phyloP scores from a whole-genome alignment of 2,113 vertebrate genomes.

The Murina feae region DNA sequence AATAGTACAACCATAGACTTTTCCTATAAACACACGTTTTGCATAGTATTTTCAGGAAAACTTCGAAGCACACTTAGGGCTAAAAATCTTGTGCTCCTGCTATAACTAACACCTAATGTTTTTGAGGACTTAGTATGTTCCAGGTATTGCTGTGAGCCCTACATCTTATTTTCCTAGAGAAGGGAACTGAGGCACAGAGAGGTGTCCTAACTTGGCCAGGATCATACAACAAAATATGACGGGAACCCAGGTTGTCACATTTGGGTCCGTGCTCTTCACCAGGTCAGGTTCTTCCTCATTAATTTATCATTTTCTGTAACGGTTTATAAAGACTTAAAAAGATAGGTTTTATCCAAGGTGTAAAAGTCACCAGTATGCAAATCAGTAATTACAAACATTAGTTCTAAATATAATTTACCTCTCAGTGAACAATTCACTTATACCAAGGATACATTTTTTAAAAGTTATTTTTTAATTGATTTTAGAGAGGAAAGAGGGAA shows the following conservation, averaged over 20 bases:
- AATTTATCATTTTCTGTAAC: conserved; percentile 10
- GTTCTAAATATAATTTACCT: background rate
- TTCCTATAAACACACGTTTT: conserved; percentile 5
- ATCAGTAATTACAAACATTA: background rate
- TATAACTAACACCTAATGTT: background rate
- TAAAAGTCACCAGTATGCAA: background rate
- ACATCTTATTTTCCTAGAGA: background rate
- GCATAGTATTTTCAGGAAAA: background rate
- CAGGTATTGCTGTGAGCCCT: background rate
- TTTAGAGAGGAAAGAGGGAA: too few species aligned
- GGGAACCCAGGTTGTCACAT: background rate
- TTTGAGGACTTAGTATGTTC: background rate
- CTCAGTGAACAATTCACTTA: background rate
- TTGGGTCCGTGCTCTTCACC: background rate
- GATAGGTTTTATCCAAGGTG: background rate
- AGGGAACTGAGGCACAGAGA: background rate
- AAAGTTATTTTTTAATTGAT: too few species aligned
- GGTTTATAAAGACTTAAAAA: background rate
- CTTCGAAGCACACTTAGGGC: background rate
- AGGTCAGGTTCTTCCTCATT: background rate
- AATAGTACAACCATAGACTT: background rate
- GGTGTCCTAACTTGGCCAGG: background rate
- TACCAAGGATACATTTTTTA: background rate
- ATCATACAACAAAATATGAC: background rate
- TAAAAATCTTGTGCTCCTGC: background rate